These are phyloP conservation scores for Ophion ventricosus DNA, from an alignment of 2,888 invertebrate genomes.

Conservation along the genomic window DNA sequence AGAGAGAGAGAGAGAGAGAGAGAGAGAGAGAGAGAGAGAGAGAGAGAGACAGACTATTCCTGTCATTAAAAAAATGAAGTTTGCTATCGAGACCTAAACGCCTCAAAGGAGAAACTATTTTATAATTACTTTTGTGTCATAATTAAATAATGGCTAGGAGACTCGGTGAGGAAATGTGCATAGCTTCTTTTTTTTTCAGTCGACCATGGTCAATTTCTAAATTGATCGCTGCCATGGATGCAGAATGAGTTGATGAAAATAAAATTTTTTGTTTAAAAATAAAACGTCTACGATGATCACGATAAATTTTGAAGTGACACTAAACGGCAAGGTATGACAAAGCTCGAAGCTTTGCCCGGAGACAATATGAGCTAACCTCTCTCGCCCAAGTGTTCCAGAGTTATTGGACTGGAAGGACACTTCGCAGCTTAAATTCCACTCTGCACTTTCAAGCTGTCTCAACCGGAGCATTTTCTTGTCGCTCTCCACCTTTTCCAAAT, in stretches of 20 bases:
- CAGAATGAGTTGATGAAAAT: not conserved
- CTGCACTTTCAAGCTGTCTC: not conserved
- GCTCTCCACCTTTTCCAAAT: not conserved
- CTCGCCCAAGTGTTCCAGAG: slow-evolving; percentile 9
- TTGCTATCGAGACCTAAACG: no score
- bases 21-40: no score
- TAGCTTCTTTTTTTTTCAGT: not conserved
- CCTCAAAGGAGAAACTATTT: no score
- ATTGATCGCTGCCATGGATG: not conserved
- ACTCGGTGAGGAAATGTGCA: not conserved
- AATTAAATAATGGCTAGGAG: no score
- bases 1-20: no score
- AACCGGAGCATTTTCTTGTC: not conserved
- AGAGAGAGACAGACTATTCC: no score
- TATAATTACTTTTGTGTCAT: no score
- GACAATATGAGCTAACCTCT: not conserved
- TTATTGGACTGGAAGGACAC: slow-evolving; percentile 7
- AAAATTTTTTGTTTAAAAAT: slow-evolving; percentile 9
- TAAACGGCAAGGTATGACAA: not conserved
- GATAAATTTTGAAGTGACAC: slow-evolving; percentile 29
- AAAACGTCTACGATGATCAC: not conserved
- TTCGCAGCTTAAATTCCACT: slow-evolving; percentile 7
- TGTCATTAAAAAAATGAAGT: no score
- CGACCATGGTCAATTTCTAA: not conserved
- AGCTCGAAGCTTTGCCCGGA: slow-evolving; percentile 5